A percentile compares a stretch with the other conserved stretches of the same genome.
These are phyloP conservation scores for Bombus terrestris DNA, from an alignment of 1,140 invertebrate genomes.

Conservation along the genomic window DNA sequence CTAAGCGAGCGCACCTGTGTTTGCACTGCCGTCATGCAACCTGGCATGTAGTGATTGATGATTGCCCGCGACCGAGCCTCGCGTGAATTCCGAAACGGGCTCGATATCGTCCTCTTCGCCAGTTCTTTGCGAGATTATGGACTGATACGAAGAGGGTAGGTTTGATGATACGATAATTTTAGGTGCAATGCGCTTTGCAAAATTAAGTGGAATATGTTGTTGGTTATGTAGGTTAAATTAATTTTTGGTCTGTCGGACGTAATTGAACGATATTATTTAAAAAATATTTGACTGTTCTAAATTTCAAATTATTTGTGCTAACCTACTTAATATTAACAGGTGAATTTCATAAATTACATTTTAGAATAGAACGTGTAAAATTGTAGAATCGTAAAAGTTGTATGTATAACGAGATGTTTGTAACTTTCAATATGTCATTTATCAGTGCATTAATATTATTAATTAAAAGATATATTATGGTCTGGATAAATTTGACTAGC, in stretches of 20 bases:
- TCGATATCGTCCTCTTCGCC: neutral
- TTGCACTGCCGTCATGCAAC: neutral
- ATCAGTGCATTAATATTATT: neutral
- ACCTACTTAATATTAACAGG: too few species aligned
- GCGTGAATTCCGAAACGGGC: neutral
- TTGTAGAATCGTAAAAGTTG: neutral
- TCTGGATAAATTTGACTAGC: too few species aligned
- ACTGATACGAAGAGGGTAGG: neutral
- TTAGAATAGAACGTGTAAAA: too few species aligned
- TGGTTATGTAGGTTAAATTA: too few species aligned
- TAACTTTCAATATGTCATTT: too few species aligned
- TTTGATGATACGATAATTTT: too few species aligned
- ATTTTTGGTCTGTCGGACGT: too few species aligned
- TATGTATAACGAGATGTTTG: neutral
- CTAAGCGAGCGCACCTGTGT: conserved; percentile 26
- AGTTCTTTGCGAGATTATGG: neutral
- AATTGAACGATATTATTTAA: neutral
- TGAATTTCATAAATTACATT: too few species aligned
- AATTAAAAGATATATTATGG: neutral
- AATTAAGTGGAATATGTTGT: too few species aligned
- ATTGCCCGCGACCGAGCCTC: neutral
- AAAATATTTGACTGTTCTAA: neutral
- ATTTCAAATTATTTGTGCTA: neutral
- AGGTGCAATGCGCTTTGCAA: too few species aligned
- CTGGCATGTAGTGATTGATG: conserved; percentile 19